Evolutionary conservation across 2,888 invertebrate genomes (phyloP), one percentile per base, ranked within the genome.

Genomic region (Andrena flavipes): DNA sequence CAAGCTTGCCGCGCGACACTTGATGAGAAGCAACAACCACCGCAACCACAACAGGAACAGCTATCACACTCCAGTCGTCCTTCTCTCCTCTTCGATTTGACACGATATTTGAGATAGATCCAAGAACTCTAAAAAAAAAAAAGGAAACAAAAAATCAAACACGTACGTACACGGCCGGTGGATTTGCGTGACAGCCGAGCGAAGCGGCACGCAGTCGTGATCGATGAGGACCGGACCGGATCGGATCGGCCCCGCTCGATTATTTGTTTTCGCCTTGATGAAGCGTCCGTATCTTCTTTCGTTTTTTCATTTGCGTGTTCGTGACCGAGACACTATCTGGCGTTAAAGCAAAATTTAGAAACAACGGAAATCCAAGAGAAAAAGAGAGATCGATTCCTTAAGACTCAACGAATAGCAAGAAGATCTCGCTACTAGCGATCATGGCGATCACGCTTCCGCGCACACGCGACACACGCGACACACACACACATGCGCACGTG

Each of bases 1-100:
- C 91, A 90, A 91, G 90, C 88, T 89, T 90, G 89, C 88, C 90
- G 88, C 90, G 89, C 88, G 87, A 89, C 80, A 56, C 75, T 84
- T 82, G 84, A 86, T 85, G 82, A 80, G 81, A 84, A 81, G 82
- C 84, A 84, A 74, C 70, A 80, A 65, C 48, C 73, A 60, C 29
- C 67, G 62, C 70, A 72, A 67, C 73, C 80, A 64, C 83, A 78
- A 42, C 74, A 71, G 54, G 68, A 79, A 68, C 85, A 87, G 82
- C 85, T 71, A 79, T 71, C 75, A 75, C 77, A 70, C 82, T 87
- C 86, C 88, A 88, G 88, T 91, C 90, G 90, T 90, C 89, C 85
- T 90, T 88, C 87, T 91, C 88, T 90, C 89, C 87, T 89, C 89
- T 88, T 90, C 90, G 85, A 88, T 84, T 88, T 82, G 84, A 87